Evolutionary conservation across 2,113 vertebrate species (phyloP).

Genomic region (Ameiurus melas): DNA sequence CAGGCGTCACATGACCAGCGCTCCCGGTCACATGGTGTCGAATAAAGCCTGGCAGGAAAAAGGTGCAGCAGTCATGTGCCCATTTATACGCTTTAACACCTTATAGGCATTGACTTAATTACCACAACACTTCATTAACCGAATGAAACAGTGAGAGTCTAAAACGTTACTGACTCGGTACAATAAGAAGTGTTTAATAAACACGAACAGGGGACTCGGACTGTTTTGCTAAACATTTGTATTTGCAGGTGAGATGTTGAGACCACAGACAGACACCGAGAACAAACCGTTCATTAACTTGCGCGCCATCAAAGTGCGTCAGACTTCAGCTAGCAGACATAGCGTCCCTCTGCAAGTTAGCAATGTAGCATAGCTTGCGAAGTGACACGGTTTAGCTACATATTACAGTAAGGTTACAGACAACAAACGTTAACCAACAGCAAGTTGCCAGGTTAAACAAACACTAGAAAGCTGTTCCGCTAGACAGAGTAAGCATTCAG

Average conservation of each 20-base stretch:
- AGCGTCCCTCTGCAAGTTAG: neutral
- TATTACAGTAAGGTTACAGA: neutral
- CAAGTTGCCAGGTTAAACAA: neutral
- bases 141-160: neutral
- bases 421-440: accelerated
- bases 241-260: neutral
- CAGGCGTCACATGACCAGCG: no score
- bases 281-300: neutral
- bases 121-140: neutral
- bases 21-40: neutral
- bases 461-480: neutral
- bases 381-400: neutral
- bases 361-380: no score
- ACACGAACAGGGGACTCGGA: neutral
- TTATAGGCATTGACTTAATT: neutral
- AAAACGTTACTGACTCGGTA: neutral
- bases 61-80: neutral
- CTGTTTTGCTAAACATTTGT: neutral
- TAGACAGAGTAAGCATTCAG: neutral
- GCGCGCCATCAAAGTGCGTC: neutral
- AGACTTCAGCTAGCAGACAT: neutral
- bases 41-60: neutral
- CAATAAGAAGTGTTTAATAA: neutral
- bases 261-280: neutral
- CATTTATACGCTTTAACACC: neutral